These are phyloP conservation scores for Lepilemur septentrionalis DNA, from an alignment of 2,797 vertebrate species.

Conservation along the genomic window DNA sequence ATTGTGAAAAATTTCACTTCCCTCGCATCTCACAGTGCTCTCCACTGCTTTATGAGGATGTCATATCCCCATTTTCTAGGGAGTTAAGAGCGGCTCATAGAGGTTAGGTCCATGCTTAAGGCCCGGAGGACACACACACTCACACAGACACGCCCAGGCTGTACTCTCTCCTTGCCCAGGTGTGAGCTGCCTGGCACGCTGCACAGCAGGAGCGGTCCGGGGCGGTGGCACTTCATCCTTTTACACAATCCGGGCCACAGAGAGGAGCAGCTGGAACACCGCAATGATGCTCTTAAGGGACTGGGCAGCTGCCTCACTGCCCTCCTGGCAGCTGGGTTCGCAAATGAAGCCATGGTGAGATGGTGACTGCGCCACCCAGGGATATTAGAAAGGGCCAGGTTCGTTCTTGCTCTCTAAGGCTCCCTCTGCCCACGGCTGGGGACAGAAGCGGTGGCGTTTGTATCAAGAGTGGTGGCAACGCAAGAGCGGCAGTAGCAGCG, in stretches of 20 bases:
- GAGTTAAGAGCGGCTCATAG: neutral
- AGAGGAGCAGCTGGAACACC: fast-evolving
- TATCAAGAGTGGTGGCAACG: fast-evolving
- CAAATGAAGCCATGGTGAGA: neutral
- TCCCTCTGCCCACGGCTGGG: fast-evolving
- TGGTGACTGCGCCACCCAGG: fast-evolving
- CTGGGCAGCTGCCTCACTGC: neutral
- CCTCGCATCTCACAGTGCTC: neutral
- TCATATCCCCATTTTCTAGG: neutral
- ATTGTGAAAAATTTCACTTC: neutral
- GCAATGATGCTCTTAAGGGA: fast-evolving
- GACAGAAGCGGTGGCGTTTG: fast-evolving
- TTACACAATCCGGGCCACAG: fast-evolving
- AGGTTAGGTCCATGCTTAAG: neutral
- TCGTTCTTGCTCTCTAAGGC: neutral
- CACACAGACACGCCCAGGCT: fast-evolving
- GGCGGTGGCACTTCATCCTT: fast-evolving
- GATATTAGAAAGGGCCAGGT: neutral
- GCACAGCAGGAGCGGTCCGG: fast-evolving
- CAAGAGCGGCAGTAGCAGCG: fast-evolving
- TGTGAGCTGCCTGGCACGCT: fast-evolving
- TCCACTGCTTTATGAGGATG: neutral
- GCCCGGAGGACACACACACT: fast-evolving
- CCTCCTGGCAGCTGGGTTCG: neutral
- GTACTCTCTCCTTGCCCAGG: fast-evolving